Evolutionary conservation across 2,113 vertebrate genomes (phyloP), one percentile per base, ranked within the genome.

Genomic region (Dunckerocampus dactyliophorus): DNA sequence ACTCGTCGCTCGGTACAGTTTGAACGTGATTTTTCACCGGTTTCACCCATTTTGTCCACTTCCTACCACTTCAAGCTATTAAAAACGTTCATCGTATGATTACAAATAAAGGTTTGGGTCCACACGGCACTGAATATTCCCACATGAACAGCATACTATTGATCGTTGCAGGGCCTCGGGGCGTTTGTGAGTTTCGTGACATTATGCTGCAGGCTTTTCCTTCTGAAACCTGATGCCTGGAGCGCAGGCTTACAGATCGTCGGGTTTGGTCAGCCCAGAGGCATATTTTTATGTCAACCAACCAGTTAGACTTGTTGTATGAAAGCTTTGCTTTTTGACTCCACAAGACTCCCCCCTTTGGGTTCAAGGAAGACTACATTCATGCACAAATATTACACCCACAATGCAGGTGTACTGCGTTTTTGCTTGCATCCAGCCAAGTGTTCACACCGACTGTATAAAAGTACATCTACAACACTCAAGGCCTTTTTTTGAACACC

Each of bases 171-270:
- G 58, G 52, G 62, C 65, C 74, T 73, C 4, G 12, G 31, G 1
- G 69, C 62, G 54, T 69, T 58, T 50, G 28, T 65, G 71, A 75
- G 68, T 82, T 51, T 76, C 34, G 64, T 74, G 72, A 77, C 72
- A 82, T 55, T 63, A 55, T 65, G 79, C 83, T 76, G 11, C 28
- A 75, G 80, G 81, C 76, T 60, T 51, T 74, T 58, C 62, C 67
- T 80, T 85, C 82, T 84, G 81, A 87, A 88, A 85, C 79, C 59
- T 34, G 81, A 85, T 2, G 73, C 85, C 81, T 54, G 46, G 28
- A 81, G 85, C 69, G 47, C 53, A 67, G 81, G 75, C 76, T 84
- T 66, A 76, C 67, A 80, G 75, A 82, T 71, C 82, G 77, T 69
- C 19, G 24, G 76, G 75, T 62, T 72, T 74, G 72, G 72, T 75